Evolutionary conservation across 1,140 invertebrate genomes (phyloP).

Genomic region (Chionoecetes opilio): DNA sequence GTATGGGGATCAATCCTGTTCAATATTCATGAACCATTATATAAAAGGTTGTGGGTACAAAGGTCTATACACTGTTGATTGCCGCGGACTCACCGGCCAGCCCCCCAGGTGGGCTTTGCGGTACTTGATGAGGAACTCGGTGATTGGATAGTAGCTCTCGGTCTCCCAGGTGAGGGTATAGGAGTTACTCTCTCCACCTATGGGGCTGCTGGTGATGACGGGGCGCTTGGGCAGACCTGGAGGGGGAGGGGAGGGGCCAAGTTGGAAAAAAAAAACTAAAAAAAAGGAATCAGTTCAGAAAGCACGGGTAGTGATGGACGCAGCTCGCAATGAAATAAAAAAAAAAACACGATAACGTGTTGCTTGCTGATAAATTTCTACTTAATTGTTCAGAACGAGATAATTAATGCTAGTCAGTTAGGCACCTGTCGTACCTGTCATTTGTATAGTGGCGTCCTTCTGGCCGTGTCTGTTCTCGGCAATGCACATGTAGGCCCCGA

Average conservation of each 20-base stretch:
- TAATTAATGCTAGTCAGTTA: too few species aligned
- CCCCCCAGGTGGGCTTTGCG: slow-evolving; percentile 55
- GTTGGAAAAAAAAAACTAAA: background rate
- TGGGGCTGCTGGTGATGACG: slow-evolving; percentile 57
- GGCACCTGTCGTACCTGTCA: slow-evolving; percentile 71
- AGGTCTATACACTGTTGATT: too few species aligned
- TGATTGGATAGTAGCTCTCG: slow-evolving; percentile 76
- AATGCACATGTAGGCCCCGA: slow-evolving; percentile 91
- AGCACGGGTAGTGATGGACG: background rate
- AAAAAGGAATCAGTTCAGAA: background rate
- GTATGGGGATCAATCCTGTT: background rate
- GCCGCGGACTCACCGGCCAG: slow-evolving; percentile 52
- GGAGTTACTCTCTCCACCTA: slow-evolving; percentile 48
- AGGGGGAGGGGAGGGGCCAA: background rate
- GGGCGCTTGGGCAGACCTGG: slow-evolving; percentile 63
- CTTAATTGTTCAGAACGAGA: too few species aligned
- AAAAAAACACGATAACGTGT: too few species aligned
- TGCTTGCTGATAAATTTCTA: too few species aligned
- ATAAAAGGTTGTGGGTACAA: background rate
- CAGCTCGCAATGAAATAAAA: background rate
- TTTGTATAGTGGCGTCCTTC: slow-evolving; percentile 76
- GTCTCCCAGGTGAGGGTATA: slow-evolving; percentile 68
- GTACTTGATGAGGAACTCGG: slow-evolving; percentile 69
- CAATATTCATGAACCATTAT: background rate
- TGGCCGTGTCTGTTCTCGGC: slow-evolving; percentile 89